Evolutionary conservation across 2,113 vertebrate genomes (phyloP), one percentile per base, ranked within the genome.

Genomic region (Hiodon tergisus): DNA sequence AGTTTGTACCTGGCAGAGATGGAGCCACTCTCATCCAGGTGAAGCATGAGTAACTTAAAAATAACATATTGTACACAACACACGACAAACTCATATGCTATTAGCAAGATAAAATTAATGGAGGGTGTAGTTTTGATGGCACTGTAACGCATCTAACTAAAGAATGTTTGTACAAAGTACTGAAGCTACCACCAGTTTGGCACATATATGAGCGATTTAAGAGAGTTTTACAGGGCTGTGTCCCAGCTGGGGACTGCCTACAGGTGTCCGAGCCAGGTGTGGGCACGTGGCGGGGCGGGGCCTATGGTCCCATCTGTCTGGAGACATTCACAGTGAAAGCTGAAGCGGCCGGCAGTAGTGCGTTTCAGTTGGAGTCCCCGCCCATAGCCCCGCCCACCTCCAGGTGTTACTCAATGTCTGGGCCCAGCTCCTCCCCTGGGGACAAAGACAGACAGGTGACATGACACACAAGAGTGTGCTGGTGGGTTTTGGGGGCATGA

Each of bases 171-270:
- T 71, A 76, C 75, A 71, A 78, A 75, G 78, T 77, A 82, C 80
- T 81, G 80, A 78, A 80, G 83, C 82, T 83, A 85, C 77, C 73
- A 82, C 82, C 83, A 82, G 75, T 81, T 80, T 85, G 83, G 83
- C 83, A 81, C 85, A 85, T 82, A 58, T 69, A 66, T 78, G 66
- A 83, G 74, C 75, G 77, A 81, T 73, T 78, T 82, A 75, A 83
- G 78, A 77, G 78, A 78, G 76, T 86, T 77, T 78, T 73, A 77
- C 76, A 73, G 71, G 65, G 73, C 75, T 79, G 75, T 71, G 79
- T 82, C 80, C 76, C 67, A 80, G 69, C 74, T 77, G 76, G 78
- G 75, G 78, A 80, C 76, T 76, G 65, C 78, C 67, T 54, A 69
- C 58, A 78, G 74, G 77, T 76, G 74, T 70, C 76, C 72, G 72